Evolutionary conservation across 2,113 vertebrate species (phyloP).

Genomic region (Sialia sialis): DNA sequence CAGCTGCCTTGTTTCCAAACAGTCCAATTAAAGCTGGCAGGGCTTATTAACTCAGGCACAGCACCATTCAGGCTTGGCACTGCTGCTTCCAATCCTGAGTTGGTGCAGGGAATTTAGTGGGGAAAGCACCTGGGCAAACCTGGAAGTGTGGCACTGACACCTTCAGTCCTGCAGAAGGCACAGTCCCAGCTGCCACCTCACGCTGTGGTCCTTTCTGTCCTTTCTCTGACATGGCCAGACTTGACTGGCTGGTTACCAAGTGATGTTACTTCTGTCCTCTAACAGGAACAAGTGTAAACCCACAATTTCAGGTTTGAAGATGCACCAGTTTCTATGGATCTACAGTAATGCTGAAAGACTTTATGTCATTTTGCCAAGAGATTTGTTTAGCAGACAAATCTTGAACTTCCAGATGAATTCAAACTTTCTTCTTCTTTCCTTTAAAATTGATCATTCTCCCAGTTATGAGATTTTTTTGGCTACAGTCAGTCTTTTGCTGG

Average conservation of each 20-base stretch:
- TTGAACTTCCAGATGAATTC: background rate
- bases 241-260: background rate
- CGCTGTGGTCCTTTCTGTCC: background rate
- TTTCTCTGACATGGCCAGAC: background rate
- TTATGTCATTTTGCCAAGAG: background rate
- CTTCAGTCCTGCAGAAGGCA: background rate
- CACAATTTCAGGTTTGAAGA: background rate
- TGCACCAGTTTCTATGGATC: background rate
- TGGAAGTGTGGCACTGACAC: background rate
- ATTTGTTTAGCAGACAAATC: background rate
- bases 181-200: background rate
- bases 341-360: background rate
- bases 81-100: background rate
- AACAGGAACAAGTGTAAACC: background rate
- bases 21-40: constrained; percentile 23
- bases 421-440: background rate
- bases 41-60: background rate
- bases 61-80: background rate
- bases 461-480: background rate
- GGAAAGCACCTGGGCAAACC: background rate
- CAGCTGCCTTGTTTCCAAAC: constrained; percentile 47
- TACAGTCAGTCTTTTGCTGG: background rate
- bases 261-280: background rate
- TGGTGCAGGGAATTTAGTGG: background rate
- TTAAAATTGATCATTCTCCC: background rate